Evolutionary conservation across 2,797 vertebrate species (phyloP).

Genomic region (Tapera naevia): DNA sequence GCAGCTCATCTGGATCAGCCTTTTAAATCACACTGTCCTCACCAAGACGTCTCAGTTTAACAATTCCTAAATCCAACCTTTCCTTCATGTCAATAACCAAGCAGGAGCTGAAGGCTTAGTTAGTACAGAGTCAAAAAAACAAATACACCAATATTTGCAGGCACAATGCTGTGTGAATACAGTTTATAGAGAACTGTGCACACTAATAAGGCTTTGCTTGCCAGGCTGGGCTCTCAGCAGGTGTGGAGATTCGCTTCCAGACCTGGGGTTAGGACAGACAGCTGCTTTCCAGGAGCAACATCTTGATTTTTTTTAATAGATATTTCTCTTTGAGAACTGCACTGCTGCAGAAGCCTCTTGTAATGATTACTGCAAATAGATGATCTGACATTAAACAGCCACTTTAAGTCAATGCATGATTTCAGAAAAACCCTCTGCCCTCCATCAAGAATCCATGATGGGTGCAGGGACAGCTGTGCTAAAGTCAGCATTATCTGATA

Average conservation of each 20-base stretch:
- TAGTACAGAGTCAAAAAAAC: neutral
- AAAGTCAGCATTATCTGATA: no score
- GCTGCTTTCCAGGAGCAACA: neutral
- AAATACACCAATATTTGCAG: fast-evolving
- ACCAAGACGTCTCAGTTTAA: neutral
- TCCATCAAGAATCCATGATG: neutral
- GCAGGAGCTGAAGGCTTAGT: neutral
- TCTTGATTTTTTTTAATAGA: neutral
- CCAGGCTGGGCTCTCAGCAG: neutral
- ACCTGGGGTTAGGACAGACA: neutral
- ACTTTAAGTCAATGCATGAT: neutral
- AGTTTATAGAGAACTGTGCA: neutral
- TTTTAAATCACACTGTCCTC: neutral
- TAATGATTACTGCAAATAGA: neutral
- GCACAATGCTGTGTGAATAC: neutral
- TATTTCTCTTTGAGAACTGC: neutral
- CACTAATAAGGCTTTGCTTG: neutral
- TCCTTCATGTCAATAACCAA: neutral
- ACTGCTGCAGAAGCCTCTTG: neutral
- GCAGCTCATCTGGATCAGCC: neutral
- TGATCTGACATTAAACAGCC: neutral
- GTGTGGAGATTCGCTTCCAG: neutral
- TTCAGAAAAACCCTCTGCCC: neutral
- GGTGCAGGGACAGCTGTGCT: neutral
- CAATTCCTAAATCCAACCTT: neutral